Percentiles rank a stretch among this genome's conserved stretches.
These are phyloP conservation scores for Rotaria macrura DNA, from an alignment of 2,888 invertebrate species.

Conservation along the genomic window DNA sequence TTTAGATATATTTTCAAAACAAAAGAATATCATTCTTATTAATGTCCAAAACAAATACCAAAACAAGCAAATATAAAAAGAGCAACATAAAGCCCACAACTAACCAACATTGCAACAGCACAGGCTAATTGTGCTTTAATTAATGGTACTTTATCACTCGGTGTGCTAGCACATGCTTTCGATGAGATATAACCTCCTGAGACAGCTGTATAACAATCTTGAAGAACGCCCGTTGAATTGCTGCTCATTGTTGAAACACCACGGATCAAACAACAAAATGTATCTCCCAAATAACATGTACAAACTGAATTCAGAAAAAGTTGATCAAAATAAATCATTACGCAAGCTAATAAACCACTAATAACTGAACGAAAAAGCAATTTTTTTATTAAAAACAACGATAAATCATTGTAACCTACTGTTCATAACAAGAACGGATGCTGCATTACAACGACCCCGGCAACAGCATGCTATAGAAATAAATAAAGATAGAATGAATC, in stretches of 20 bases:
- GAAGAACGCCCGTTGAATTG: background rate
- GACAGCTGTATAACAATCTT: background rate
- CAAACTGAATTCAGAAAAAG: background rate
- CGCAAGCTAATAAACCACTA: background rate
- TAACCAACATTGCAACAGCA: background rate
- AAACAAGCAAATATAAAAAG: background rate
- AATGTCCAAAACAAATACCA: conserved; percentile 9
- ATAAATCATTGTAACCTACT: background rate
- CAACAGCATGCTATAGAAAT: background rate
- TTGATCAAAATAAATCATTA: conserved; percentile 9
- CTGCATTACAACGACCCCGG: background rate
- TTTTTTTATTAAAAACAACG: no score
- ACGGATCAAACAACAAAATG: background rate
- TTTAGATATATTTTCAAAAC: background rate
- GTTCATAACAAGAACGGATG: background rate
- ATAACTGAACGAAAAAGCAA: background rate
- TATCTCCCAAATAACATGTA: background rate
- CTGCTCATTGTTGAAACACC: background rate
- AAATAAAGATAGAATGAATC: background rate
- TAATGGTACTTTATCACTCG: background rate
- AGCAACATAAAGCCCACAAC: background rate
- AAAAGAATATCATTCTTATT: background rate
- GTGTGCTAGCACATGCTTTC: background rate
- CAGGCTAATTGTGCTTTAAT: background rate
- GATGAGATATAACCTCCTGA: background rate